Conservation (phyloP, 2,113 vertebrate genomes). For the Oryzias curvinotus region DNA sequence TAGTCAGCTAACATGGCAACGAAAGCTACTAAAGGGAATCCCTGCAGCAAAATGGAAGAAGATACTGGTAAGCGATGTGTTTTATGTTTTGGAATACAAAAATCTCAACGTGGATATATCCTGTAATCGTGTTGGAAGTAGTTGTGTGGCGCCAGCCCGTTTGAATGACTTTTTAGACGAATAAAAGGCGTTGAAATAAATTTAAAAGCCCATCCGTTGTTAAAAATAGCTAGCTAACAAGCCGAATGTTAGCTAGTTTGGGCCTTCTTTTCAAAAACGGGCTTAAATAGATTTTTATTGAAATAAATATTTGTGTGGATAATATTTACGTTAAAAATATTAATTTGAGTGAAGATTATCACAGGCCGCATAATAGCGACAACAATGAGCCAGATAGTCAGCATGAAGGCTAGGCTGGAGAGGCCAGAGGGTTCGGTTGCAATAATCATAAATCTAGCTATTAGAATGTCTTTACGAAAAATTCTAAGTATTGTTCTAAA, state of each 20-base stretch:
- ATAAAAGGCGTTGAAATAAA: no score
- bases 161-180: no score
- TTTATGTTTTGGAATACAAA: not conserved
- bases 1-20: slow-evolving; percentile 71
- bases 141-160: no score
- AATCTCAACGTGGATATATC: not conserved
- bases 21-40: slow-evolving; percentile 46
- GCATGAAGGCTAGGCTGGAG: not conserved
- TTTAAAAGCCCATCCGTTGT: slow-evolving; percentile 42
- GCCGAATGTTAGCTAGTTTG: no score
- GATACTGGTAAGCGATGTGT: slow-evolving; percentile 31
- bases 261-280: no score
- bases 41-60: not conserved
- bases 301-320: not conserved
- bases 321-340: not conserved
- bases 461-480: no score
- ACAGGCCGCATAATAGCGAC: slow-evolving; percentile 12
- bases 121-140: not conserved
- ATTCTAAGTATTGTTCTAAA: no score
- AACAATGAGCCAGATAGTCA: not conserved
- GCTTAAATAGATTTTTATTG: no score
- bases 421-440: not conserved
- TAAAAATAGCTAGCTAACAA: slow-evolving; percentile 24
- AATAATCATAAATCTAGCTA: not conserved
- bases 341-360: not conserved